These are phyloP conservation scores for Blera fallax DNA, from an alignment of 2,888 invertebrate genomes.

Conservation along the genomic window DNA sequence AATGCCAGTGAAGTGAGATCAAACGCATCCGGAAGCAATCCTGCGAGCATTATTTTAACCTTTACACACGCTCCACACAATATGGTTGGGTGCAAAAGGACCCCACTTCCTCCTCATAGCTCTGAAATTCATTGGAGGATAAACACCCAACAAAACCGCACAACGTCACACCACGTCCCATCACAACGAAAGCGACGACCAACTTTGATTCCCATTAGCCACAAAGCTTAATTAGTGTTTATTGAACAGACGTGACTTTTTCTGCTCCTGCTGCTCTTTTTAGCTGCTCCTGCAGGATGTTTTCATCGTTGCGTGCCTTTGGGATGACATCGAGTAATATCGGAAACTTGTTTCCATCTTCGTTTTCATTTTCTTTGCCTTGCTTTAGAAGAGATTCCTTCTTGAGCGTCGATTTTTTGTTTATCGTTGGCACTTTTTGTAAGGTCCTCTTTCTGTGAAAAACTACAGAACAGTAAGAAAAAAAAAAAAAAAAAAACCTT, in stretches of 20 bases:
- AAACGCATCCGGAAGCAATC: constrained; percentile 46
- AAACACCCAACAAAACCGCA: constrained; percentile 39
- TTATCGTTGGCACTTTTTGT: constrained; percentile 26
- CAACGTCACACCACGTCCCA: constrained; percentile 29
- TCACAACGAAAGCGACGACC: constrained; percentile 31
- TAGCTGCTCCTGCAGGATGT: constrained; percentile 8
- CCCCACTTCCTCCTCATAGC: not conserved
- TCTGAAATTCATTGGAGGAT: constrained; percentile 30
- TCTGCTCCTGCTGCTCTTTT: not conserved
- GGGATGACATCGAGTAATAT: constrained; percentile 26
- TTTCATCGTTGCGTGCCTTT: not conserved
- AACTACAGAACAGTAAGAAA: not conserved
- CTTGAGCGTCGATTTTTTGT: constrained; percentile 23
- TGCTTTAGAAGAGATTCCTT: not conserved
- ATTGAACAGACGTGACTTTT: constrained; percentile 68
- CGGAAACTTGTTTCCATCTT: constrained; percentile 18
- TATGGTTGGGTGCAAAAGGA: constrained; percentile 5
- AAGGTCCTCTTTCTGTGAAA: not conserved
- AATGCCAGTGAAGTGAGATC: constrained; percentile 51
- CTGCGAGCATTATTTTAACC: constrained; percentile 43
- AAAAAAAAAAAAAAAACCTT: not conserved
- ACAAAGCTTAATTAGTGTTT: constrained; percentile 72
- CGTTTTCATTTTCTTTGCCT: not conserved
- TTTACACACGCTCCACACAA: constrained; percentile 19
- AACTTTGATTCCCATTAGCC: constrained; percentile 69